These are phyloP conservation scores for Spea bombifrons DNA, from an alignment of 2,113 vertebrate species.

Conservation along the genomic window DNA sequence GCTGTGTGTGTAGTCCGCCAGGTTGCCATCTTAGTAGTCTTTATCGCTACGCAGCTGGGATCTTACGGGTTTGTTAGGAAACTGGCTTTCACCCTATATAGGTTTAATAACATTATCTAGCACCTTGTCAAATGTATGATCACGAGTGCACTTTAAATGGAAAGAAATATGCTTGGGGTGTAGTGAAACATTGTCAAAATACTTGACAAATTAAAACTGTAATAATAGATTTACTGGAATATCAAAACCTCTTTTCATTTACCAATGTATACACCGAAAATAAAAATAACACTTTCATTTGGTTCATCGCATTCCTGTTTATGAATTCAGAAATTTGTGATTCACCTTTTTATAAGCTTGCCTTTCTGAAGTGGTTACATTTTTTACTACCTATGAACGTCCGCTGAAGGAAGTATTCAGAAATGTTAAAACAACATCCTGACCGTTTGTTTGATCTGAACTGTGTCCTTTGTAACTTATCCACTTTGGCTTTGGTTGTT, in stretches of 20 bases:
- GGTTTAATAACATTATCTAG: too few relatives aligned
- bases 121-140: too few relatives aligned
- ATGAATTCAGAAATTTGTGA: conserved; percentile 13
- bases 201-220: background rate
- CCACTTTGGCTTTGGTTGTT: conserved; percentile 21
- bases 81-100: too few relatives aligned
- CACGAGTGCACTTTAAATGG: too few relatives aligned
- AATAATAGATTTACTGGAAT: background rate
- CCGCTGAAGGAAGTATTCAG: conserved; percentile 27
- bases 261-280: background rate
- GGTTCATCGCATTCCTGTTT: background rate
- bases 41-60: too few relatives aligned
- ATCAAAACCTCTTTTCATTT: background rate
- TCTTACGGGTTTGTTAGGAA: too few relatives aligned
- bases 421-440: conserved; percentile 48
- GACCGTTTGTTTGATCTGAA: conserved; percentile 31
- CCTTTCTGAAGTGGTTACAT: conserved; percentile 29
- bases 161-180: background rate
- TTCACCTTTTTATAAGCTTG: conserved; percentile 33
- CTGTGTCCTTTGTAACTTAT: conserved; percentile 32
- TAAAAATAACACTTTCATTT: background rate
- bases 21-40: too few relatives aligned
- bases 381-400: conserved; percentile 38
- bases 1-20: too few relatives aligned
- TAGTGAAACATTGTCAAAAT: background rate